Evolutionary conservation across 2,113 vertebrate species (phyloP).

Genomic region (Enhydra lutris): DNA sequence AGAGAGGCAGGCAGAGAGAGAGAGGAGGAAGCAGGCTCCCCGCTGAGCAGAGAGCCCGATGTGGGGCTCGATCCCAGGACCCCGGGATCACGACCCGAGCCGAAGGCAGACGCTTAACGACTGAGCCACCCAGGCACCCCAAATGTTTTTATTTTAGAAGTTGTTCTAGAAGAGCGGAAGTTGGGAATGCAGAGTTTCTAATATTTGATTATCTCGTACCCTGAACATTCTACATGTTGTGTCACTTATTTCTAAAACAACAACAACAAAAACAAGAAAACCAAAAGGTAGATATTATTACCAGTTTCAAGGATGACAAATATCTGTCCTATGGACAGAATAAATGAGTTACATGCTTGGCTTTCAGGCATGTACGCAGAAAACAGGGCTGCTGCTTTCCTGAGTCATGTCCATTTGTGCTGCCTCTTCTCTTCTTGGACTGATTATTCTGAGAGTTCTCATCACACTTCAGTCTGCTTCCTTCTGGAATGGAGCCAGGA

Average conservation of each 20-base stretch:
- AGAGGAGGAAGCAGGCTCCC: no score
- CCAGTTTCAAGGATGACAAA: background rate
- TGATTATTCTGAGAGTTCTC: background rate
- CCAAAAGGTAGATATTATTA: background rate
- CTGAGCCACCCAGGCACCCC: no score
- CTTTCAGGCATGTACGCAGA: background rate
- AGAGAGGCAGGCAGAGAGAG: no score
- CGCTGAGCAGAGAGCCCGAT: no score
- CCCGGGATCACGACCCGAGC: no score
- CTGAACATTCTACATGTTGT: background rate
- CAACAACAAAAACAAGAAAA: background rate
- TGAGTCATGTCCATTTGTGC: background rate
- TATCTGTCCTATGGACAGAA: background rate
- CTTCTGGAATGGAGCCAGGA: background rate
- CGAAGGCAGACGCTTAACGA: no score
- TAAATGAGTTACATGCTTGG: background rate
- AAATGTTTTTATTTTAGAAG: background rate
- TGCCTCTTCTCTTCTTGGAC: background rate
- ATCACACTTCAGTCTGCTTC: background rate
- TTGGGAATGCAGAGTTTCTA: background rate
- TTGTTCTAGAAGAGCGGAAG: background rate
- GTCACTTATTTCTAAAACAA: background rate
- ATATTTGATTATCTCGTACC: background rate
- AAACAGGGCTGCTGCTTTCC: background rate
- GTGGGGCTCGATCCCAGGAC: no score